phyloP scores from a whole-genome alignment of 2,797 vertebrate genomes.

The Falco peregrinus region DNA sequence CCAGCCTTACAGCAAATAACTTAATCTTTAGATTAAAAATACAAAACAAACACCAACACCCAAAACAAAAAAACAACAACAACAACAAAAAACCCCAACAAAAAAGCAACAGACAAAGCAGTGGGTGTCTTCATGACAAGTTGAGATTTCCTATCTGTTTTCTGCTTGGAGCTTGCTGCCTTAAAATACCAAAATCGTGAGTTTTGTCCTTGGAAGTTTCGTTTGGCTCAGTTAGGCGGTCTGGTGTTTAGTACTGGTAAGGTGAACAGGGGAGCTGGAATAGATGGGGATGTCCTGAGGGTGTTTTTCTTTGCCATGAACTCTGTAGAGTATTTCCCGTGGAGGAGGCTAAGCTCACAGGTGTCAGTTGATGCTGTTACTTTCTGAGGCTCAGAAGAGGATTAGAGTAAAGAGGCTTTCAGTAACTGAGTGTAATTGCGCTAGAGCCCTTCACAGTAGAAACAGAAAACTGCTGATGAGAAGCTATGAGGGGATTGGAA shows the following conservation, averaged over 20 bases:
- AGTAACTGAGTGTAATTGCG: constrained; percentile 61
- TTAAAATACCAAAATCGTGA: not conserved
- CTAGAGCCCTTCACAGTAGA: constrained; percentile 34
- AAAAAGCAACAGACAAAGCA: not conserved
- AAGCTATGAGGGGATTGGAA: not conserved
- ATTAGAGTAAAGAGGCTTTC: constrained; percentile 70
- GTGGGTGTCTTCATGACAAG: not conserved
- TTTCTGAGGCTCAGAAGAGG: constrained; percentile 54
- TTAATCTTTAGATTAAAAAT: not conserved
- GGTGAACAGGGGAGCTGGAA: not conserved
- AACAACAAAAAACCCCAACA: too few species aligned
- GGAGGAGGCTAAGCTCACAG: constrained; percentile 11
- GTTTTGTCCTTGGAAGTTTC: not conserved
- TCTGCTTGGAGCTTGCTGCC: not conserved
- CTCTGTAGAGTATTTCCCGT: not conserved
- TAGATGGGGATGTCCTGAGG: not conserved
- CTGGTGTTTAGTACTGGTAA: not conserved
- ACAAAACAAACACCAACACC: not conserved
- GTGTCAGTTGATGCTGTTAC: constrained; percentile 56
- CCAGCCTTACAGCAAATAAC: not conserved
- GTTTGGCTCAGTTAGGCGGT: not conserved
- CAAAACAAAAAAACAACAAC: too few species aligned
- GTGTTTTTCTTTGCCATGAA: not conserved
- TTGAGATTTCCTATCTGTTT: not conserved
- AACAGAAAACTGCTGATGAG: constrained; percentile 37